phyloP scores from a whole-genome alignment of 1,140 invertebrate species.

The Leptinotarsa defecta region DNA sequence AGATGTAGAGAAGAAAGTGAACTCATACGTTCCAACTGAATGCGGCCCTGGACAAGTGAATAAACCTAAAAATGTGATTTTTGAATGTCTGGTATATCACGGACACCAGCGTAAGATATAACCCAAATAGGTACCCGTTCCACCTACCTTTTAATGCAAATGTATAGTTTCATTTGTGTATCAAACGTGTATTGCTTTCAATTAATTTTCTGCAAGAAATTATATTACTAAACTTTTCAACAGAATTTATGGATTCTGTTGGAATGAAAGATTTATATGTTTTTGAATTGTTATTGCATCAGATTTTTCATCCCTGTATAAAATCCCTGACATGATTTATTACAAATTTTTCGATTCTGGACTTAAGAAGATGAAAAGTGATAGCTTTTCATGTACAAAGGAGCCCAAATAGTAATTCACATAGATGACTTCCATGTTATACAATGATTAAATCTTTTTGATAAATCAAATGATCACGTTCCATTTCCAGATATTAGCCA shows the following conservation, averaged over 20 bases:
- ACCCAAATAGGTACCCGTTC: neutral
- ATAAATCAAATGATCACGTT: too few species aligned
- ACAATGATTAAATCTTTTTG: too few species aligned
- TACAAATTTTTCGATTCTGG: neutral
- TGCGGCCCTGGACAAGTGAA: neutral
- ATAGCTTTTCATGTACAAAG: too few species aligned
- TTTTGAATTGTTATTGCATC: neutral
- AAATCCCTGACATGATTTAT: neutral
- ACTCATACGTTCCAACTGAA: neutral
- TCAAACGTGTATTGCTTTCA: neutral
- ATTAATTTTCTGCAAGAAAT: neutral
- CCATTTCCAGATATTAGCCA: too few species aligned
- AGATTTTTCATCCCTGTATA: neutral
- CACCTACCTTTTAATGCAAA: neutral
- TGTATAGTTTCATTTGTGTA: neutral
- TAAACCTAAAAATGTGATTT: neutral
- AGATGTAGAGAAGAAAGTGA: too few species aligned
- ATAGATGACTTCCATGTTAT: too few species aligned
- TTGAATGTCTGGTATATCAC: neutral
- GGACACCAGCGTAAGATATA: conserved; percentile 2
- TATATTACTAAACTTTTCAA: neutral
- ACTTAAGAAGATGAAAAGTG: too few species aligned
- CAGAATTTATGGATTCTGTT: neutral
- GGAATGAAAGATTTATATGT: neutral
- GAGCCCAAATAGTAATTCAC: too few species aligned